Evolutionary conservation across 2,797 vertebrate genomes (phyloP), one percentile per base, ranked within the genome.

Genomic region (Tragelaphus oryx): DNA sequence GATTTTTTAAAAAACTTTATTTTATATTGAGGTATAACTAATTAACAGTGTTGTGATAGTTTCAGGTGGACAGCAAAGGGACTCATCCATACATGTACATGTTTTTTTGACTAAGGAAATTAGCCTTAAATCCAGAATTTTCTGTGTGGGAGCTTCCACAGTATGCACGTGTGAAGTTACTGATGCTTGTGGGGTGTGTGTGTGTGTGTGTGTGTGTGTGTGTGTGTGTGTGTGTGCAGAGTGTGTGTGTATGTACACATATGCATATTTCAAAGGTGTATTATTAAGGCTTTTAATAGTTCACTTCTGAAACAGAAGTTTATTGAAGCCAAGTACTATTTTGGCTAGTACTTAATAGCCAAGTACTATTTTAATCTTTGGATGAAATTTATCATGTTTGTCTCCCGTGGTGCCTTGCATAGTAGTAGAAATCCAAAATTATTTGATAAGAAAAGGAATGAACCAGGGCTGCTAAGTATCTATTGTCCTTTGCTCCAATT

Each of bases 81-180:
- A 71, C 68, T 71, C 37, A 41, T 20, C 68, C 37, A 71, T 26
- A 71, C 22, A 14, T 71, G 41, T 71, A 71, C 33, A 41, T 41
- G 24, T 65, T 92, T 83, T 89, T 89, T 76, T 44, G 86, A 60
- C 33, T 9, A 48, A 59, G 50, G 8, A 87, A n/a, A 33, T 91
- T 88, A 75, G 16, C 79, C 44, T 94, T 89, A 60, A 87, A 62
- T 55, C 16, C 44, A 76, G n/a, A 89, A 44, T 62, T 55, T 87
- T 86, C 14, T 16, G 11, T 28, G 28, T 82, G 14, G 9, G 26
- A 50, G 28, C 5, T 75, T 41, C 50, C 59, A 17, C 22, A 44
- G 6, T 28, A 8, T n/a, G n/a, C 20, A 4, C 3, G 13, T 17
- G 3, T 60, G 20, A 75, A 22, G 13, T 93, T 30, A 60, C 7